These are phyloP conservation scores for Rhineura floridana DNA, from an alignment of 2,113 vertebrate genomes.

Conservation along the genomic window DNA sequence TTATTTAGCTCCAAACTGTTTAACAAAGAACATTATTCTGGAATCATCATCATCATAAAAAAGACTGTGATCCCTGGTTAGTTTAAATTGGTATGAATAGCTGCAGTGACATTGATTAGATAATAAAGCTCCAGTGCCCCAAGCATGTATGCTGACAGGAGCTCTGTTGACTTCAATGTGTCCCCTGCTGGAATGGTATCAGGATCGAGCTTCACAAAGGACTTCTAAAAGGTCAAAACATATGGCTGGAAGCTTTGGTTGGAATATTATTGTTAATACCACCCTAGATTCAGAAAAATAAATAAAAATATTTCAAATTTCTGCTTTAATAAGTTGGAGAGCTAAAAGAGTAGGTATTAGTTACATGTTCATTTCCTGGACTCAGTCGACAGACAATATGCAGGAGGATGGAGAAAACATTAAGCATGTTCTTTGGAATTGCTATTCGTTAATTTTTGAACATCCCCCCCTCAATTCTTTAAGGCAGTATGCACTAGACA, in stretches of 20 bases:
- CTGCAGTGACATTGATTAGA: constrained; percentile 50
- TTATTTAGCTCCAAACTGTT: constrained; percentile 13
- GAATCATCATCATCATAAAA: constrained; percentile 1
- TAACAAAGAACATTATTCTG: constrained; percentile 8
- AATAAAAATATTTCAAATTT: constrained; percentile 34
- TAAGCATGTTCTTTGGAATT: neutral
- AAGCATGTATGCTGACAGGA: neutral
- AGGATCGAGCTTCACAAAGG: constrained; percentile 3
- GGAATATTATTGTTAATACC: constrained; percentile 23
- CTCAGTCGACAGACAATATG: neutral
- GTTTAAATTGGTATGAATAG: constrained; percentile 31
- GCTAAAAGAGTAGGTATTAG: neutral
- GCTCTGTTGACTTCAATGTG: neutral
- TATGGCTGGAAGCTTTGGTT: constrained; percentile 20
- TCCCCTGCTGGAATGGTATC: constrained; percentile 13
- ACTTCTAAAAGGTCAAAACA: constrained; percentile 10
- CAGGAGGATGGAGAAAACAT: neutral
- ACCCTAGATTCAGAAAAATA: constrained; percentile 34
- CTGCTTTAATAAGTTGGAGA: constrained; percentile 14
- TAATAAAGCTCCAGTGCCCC: constrained; percentile 18
- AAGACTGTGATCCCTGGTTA: constrained; percentile 20
- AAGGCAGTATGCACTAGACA: neutral
- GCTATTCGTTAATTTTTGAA: neutral
- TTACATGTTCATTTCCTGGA: constrained; percentile 24
- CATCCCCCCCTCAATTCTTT: neutral